Evolutionary conservation across 1,140 invertebrate species (phyloP), one percentile per base, ranked within the genome.

Genomic region (Drosophila tropicalis): DNA sequence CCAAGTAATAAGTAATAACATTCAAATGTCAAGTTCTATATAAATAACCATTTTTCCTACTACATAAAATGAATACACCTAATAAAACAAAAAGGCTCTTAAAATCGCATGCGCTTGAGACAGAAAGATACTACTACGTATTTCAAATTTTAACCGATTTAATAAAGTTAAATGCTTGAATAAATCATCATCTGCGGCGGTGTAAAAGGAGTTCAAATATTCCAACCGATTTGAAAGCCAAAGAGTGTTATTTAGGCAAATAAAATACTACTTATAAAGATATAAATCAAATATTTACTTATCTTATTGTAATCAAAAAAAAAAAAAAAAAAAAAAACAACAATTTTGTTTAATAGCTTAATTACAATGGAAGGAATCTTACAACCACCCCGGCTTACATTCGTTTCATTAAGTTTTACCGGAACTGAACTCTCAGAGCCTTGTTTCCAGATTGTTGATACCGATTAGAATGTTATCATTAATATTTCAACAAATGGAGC

Each of bases 131-230:
- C 34, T 1, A 36, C 34, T 36, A 36, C 47, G 51, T 67, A 64
- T 66, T 71, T 65, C 44, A 54, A 62, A 74, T 66, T 66, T 72
- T 29, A 81, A 67, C 62, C 80, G 72, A 58, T 69, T 66, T 32
- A 81, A 81, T 81, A 81, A 77, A 81, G 70, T 81, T 76, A 81
- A 55, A 63, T 69, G 73, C 73, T 76, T 76, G 73, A 60, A 76
- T 76, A 63, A 69, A 63, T 62, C 70, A 72, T 55, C 55, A 41
- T 29, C 29, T 29, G 29, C 25, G 57, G 62, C 65, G 65, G 44
- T 22, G 58, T 60, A 29, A 29, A 74, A n/a, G 13, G 34, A 58
- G 34, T 19, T n/a, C 17, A 57, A 7, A 2, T 39, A n/a, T 29
- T 56, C 25, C 22, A 56, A 56, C 12, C n/a, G n/a, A 58, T 58